Evolutionary conservation across 1,140 invertebrate species (phyloP), one percentile per base, ranked within the genome.

Genomic region (Listronotus oregonensis): DNA sequence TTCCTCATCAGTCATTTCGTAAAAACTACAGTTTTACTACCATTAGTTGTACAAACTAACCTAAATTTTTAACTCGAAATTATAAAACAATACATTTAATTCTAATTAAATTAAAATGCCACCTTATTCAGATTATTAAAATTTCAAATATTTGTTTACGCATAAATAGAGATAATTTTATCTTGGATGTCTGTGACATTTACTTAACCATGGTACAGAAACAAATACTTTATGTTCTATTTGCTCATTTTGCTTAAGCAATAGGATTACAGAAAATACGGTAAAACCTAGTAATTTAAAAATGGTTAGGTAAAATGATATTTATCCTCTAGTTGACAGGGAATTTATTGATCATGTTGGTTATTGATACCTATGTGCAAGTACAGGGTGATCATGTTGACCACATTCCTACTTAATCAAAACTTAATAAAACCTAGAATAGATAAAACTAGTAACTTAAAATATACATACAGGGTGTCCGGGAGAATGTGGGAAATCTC

Each of bases 281-380:
- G 21, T 27, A 27, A 27, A 27, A 18, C 17, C 12, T 11, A 50
- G 31, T 51, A 31, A 34, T 52, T 32, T 14, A 47, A 40, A 62
- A 42, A 62, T 27, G 42, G 12, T 49, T 49, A 50, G n/a, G 44
- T 60, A 60, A 47, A 49, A 15, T 50, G 57, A 60, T 60, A 60
- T 47, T 47, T 59, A 32, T 47, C 42, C 57, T 47, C 57, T 39
- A 50, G n/a, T 17, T 15, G 40, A 21, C 6, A 58, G 12, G 27
- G 43, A 49, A 60, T 60, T 34, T 34, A 60, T 60, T 50, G 57
- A 60, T 60, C 57, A 60, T 60, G 49, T 60, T 60, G 44, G 57
- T 14, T 37, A 60, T 60, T 50, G 46, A 60, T 60, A 60, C 46
- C 46, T 15, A 1, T 17, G 7, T 46, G 17, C 1, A 46, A 15